These are phyloP conservation scores for Cyanistes caeruleus DNA, from an alignment of 2,113 vertebrate species.

Conservation along the genomic window DNA sequence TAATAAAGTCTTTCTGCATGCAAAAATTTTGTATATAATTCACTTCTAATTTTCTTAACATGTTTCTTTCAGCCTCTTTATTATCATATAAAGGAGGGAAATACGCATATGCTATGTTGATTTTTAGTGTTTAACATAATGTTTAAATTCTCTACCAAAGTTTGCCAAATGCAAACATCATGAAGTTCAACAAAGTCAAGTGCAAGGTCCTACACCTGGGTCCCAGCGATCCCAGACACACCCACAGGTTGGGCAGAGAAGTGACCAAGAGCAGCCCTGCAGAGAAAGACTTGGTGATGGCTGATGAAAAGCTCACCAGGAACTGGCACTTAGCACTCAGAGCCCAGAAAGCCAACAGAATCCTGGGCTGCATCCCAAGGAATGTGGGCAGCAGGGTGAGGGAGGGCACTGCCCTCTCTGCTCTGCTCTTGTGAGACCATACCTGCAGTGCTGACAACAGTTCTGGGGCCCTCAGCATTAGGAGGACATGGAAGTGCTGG, in stretches of 20 bases:
- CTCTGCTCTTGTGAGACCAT: not conserved
- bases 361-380: not conserved
- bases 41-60: not conserved
- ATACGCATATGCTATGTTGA: not conserved
- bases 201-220: not conserved
- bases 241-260: accelerated
- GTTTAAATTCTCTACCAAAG: not conserved
- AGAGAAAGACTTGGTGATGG: not conserved
- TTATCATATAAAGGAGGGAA: not conserved
- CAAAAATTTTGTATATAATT: not conserved
- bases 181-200: not conserved
- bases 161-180: not conserved
- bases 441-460: not conserved
- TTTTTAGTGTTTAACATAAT: conserved; percentile 36
- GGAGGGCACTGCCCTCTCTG: not conserved
- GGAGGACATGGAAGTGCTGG: not conserved
- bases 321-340: not conserved
- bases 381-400: accelerated
- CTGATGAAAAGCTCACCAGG: not conserved
- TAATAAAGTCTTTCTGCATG: not conserved
- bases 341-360: accelerated
- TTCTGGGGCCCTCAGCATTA: accelerated
- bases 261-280: not conserved
- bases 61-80: conserved; percentile 3
- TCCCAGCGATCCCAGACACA: not conserved